phyloP scores from a whole-genome alignment of 2,113 vertebrate species.

The Pterocles burchelli region DNA sequence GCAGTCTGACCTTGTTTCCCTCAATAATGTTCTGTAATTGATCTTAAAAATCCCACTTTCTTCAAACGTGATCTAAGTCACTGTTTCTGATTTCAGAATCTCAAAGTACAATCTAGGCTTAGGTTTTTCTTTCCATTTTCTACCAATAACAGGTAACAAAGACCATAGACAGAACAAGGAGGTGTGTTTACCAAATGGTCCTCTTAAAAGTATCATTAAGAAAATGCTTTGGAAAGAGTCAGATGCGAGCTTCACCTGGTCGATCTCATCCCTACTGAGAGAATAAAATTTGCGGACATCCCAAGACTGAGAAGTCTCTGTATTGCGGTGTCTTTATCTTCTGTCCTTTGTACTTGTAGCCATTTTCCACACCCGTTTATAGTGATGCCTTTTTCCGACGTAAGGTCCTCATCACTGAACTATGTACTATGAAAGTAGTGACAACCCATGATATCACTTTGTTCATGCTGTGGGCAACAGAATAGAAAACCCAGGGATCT shows the following conservation, averaged over 20 bases:
- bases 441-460: accelerated
- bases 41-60: not conserved
- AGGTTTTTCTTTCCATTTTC: not conserved
- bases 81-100: not conserved
- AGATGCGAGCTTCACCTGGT: accelerated
- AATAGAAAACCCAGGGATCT: not conserved
- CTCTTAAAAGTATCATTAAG: not conserved
- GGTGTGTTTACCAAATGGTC: not conserved
- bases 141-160: not conserved
- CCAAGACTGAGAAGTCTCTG: not conserved
- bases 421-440: not conserved
- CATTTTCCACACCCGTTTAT: not conserved
- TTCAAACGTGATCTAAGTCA: not conserved
- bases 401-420: not conserved
- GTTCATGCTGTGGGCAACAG: not conserved
- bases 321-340: not conserved
- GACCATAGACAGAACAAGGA: not conserved
- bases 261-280: not conserved
- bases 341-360: not conserved
- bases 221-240: not conserved
- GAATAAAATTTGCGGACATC: not conserved
- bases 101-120: not conserved
- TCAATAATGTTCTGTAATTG: not conserved
- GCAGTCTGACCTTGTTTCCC: not conserved
- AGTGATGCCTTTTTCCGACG: not conserved